phyloP scores from a whole-genome alignment of 2,113 vertebrate species.

The Maylandia zebra region DNA sequence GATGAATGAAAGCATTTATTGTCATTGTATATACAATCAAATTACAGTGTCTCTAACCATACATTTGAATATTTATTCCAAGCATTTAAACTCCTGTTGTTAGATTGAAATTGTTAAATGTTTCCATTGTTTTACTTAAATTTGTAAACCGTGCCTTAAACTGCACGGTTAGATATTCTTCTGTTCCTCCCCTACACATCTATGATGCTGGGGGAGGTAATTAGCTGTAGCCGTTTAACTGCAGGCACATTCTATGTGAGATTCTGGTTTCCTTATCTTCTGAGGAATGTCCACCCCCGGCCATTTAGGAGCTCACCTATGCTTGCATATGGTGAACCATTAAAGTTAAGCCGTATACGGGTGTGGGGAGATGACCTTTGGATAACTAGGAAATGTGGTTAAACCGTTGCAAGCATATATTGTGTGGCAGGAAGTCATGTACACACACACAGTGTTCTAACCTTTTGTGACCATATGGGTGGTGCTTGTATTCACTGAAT shows the following conservation, averaged over 20 bases:
- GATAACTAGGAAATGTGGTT: background rate
- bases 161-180: rapidly evolving
- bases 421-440: background rate
- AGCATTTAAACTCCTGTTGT: background rate
- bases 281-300: background rate
- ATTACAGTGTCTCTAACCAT: background rate
- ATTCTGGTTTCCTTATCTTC: background rate
- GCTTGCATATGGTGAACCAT: background rate
- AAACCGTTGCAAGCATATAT: background rate
- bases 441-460: background rate
- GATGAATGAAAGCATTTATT: background rate
- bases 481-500: background rate
- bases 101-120: background rate
- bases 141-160: background rate
- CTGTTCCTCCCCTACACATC: rapidly evolving
- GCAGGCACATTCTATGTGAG: background rate
- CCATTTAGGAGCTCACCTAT: background rate
- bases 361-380: background rate
- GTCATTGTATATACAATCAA: background rate
- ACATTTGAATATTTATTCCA: background rate
- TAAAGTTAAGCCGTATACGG: background rate
- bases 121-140: background rate
- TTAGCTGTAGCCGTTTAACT: background rate
- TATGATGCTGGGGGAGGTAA: background rate
- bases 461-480: background rate